phyloP scores from a whole-genome alignment of 2,113 vertebrate genomes.

The Leucosticte australis region DNA sequence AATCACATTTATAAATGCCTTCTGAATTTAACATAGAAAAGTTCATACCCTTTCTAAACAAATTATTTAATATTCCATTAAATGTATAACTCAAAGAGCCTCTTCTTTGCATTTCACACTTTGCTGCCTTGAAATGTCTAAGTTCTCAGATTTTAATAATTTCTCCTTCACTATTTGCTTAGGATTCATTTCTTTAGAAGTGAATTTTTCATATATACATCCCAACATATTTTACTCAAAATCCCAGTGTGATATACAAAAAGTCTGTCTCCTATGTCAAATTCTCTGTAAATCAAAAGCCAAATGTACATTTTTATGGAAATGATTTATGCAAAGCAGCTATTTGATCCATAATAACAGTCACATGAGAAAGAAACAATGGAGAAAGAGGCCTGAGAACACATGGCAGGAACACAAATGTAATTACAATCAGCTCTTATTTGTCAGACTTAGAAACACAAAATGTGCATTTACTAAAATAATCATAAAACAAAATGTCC shows the following conservation, averaged over 20 bases:
- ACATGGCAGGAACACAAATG: not conserved
- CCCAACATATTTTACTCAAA: not conserved
- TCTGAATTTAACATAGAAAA: not conserved
- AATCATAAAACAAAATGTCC: not conserved
- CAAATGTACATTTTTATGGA: not conserved
- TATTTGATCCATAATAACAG: not conserved
- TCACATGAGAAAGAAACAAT: conserved; percentile 2
- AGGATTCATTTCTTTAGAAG: not conserved
- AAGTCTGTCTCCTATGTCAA: not conserved
- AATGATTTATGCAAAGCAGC: not conserved
- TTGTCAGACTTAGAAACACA: not conserved
- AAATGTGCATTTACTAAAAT: conserved; percentile 7
- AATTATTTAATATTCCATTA: not conserved
- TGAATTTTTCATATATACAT: not conserved
- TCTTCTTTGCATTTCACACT: not conserved
- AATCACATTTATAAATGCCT: not conserved
- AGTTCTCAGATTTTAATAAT: not conserved
- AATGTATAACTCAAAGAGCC: not conserved
- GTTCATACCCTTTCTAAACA: not conserved
- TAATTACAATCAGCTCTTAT: conserved; percentile 48
- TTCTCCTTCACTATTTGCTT: not conserved
- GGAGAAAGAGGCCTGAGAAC: not conserved
- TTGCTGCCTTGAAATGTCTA: not conserved
- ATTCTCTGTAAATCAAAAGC: not conserved
- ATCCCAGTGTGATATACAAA: not conserved